These are phyloP conservation scores for Nebria ingens DNA, from an alignment of 1,140 invertebrate genomes.

Conservation along the genomic window DNA sequence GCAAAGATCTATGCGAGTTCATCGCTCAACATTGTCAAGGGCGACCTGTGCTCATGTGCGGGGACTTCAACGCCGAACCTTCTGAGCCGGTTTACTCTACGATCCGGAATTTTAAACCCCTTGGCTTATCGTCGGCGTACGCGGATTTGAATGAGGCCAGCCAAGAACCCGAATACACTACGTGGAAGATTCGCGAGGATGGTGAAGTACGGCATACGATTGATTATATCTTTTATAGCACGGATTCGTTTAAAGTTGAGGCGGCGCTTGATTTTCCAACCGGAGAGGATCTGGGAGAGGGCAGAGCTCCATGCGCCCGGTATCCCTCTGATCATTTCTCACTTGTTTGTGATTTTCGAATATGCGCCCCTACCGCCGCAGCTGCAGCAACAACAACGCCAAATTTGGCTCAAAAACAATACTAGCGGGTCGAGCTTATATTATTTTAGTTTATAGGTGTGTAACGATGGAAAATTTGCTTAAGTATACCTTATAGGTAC, in stretches of 20 bases:
- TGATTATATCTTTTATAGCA: constrained; percentile 67
- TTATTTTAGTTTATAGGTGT: too few species aligned
- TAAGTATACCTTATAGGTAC: too few species aligned
- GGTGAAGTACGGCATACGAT: constrained; percentile 65
- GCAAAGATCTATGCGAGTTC: constrained; percentile 57
- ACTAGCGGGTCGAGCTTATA: too few species aligned
- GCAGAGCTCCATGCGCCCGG: constrained; percentile 52
- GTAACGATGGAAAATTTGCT: too few species aligned
- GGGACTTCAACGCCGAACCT: constrained; percentile 73
- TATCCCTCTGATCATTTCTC: constrained; percentile 78
- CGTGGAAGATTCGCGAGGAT: constrained; percentile 67
- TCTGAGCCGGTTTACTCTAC: constrained; percentile 59
- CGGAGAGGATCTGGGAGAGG: constrained; percentile 53
- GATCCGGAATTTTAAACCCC: constrained; percentile 36
- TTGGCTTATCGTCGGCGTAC: constrained; percentile 42
- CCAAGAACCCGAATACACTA: constrained; percentile 61
- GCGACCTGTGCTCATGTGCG: constrained; percentile 54
- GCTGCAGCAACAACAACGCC: too few species aligned
- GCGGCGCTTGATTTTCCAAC: constrained; percentile 53
- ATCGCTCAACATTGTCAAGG: constrained; percentile 40
- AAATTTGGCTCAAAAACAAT: too few species aligned
- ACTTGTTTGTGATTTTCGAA: constrained; percentile 54
- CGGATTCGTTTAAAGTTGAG: constrained; percentile 44
- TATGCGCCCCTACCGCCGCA: constrained; percentile 9
- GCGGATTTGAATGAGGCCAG: constrained; percentile 34